Evolutionary conservation across 2,113 vertebrate genomes (phyloP).

Genomic region (Gopherus evgoodei): DNA sequence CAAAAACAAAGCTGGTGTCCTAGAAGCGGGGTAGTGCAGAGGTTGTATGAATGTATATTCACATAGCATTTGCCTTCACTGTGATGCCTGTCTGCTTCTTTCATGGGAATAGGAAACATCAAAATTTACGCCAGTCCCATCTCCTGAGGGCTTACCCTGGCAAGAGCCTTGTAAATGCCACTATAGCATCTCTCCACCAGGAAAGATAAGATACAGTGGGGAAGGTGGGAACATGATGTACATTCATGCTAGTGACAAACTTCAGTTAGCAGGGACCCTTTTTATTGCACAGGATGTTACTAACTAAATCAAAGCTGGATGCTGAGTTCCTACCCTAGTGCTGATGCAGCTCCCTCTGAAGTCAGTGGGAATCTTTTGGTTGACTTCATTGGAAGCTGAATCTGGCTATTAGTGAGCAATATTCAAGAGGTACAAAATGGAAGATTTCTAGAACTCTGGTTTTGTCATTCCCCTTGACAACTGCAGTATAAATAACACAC

Average conservation of each 20-base stretch:
- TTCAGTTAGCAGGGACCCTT: neutral
- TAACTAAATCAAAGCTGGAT: neutral
- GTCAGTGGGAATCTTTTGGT: neutral
- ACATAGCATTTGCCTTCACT: neutral
- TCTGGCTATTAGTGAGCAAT: neutral
- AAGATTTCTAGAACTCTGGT: neutral
- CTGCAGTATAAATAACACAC: neutral
- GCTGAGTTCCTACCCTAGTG: neutral
- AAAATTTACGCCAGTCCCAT: neutral
- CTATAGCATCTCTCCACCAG: neutral
- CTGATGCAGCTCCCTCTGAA: neutral
- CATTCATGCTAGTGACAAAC: accelerated
- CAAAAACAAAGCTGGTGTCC: neutral
- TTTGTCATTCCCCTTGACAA: neutral
- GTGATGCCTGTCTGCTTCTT: neutral
- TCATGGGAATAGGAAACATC: neutral
- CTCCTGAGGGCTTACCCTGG: neutral
- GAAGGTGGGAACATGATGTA: neutral
- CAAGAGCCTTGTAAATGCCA: neutral
- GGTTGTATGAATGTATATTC: neutral
- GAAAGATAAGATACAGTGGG: neutral
- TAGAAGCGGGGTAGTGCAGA: neutral
- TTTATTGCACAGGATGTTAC: neutral
- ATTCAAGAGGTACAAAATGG: neutral
- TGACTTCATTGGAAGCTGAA: neutral